Evolutionary conservation across 2,113 vertebrate genomes (phyloP), one percentile per base, ranked within the genome.

Genomic region (Oxyruncus cristatus): DNA sequence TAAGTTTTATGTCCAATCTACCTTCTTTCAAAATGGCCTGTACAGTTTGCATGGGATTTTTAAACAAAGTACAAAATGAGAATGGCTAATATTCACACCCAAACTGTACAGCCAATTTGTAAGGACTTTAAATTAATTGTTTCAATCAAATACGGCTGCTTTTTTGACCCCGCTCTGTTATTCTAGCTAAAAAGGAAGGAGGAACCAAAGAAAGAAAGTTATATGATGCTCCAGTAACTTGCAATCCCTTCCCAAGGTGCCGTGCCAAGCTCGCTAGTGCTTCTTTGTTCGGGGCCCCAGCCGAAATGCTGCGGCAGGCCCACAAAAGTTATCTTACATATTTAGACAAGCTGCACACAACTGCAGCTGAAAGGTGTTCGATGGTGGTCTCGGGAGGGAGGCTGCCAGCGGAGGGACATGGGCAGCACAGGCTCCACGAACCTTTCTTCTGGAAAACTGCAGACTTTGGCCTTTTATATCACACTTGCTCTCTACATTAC

Each of bases 141-240:
- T 94, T 73, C 75, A 62, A 66, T 86, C 84, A 91, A 94, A 86
- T 63, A 75, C 9, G 3, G 55, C 41, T 78, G 93, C 68, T 93
- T 68, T 96, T 95, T 62, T 93, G 86, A 95, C 82, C 85, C 67
- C 75, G 61, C 49, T 82, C 86, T 90, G 82, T 83, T 96, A 81
- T 89, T 83, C 86, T 42, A 84, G 70, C 49, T 77, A 93, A 87
- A 91, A 95, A 95, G 86, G 81, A 95, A 92, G 46, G 30, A 81
- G 74, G 87, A 84, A 67, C n/a, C 87, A 77, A 77, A 96, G 91
- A 93, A 92, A 94, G 85, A 50, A 89, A 91, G 86, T 90, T 92
- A 66, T 86, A 92, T 66, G 93, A 90, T 96, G 95, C 91, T 95
- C 91, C 86, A 92, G 81, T 96, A 94, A 97, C 81, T 95, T 93